phyloP scores from a whole-genome alignment of 2,888 invertebrate species.

The Cotesia congregata region DNA sequence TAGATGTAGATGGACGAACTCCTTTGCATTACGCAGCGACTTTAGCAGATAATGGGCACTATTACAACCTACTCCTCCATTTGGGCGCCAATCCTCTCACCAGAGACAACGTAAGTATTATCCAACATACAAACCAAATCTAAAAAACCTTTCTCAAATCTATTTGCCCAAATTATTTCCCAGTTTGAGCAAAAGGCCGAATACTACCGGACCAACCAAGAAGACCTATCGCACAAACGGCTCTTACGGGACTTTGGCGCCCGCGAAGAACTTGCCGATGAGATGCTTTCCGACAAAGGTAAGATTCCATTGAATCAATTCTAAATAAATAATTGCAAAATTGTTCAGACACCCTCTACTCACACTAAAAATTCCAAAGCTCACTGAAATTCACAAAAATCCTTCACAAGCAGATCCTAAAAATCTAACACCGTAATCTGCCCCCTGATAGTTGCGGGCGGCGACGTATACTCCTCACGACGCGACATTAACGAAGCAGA shows the following conservation, averaged over 20 bases:
- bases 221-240: conserved; percentile 79
- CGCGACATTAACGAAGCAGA: conserved; percentile 80
- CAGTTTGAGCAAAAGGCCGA: conserved; percentile 84
- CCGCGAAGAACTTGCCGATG: conserved; percentile 76
- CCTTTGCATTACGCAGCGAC: conserved; percentile 91
- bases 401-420: background rate
- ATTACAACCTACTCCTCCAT: conserved; percentile 87
- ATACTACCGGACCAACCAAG: conserved; percentile 80
- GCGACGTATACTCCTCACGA: conserved; percentile 82
- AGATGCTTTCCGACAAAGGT: conserved; percentile 86
- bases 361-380: too few relatives aligned
- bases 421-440: conserved; percentile 40
- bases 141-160: background rate
- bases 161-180: conserved; percentile 23
- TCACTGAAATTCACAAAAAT: too few relatives aligned
- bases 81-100: conserved; percentile 88
- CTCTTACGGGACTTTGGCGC: conserved; percentile 81
- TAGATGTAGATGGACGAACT: conserved; percentile 86
- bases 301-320: conserved; percentile 50
- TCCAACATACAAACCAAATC: background rate
- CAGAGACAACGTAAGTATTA: conserved; percentile 82
- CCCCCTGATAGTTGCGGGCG: conserved; percentile 75
- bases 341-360: background rate
- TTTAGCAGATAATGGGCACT: conserved; percentile 88
- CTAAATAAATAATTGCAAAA: conserved; percentile 8